Evolutionary conservation across 2,888 invertebrate species (phyloP).

Genomic region (Dromius quadrimaculatus): DNA sequence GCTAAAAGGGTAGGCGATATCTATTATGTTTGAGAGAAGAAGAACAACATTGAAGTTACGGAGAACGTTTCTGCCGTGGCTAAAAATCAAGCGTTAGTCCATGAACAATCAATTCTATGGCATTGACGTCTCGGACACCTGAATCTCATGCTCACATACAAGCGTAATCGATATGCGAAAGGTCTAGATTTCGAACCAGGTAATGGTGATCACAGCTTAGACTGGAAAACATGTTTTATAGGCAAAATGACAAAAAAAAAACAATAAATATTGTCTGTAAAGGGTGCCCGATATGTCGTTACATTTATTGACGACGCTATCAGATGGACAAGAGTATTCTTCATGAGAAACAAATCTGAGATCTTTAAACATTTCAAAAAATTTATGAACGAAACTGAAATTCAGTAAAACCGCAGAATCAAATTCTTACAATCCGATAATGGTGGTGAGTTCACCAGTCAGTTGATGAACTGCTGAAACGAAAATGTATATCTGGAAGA

Average conservation of each 20-base stretch:
- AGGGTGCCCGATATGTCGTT: constrained; percentile 36
- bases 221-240: not conserved
- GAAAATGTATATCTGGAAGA: constrained; percentile 54
- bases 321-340: constrained; percentile 55
- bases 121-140: constrained; percentile 1
- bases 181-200: not conserved
- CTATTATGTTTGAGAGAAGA: not conserved
- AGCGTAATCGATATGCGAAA: not conserved
- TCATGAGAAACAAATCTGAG: constrained; percentile 52
- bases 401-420: constrained; percentile 37
- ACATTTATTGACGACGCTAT: constrained; percentile 57
- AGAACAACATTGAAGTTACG: too few species aligned
- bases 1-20: not conserved
- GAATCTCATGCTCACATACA: not conserved
- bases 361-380: constrained; percentile 53
- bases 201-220: not conserved
- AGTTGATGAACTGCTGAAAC: constrained; percentile 50
- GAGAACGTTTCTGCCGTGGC: too few species aligned
- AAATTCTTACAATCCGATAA: constrained; percentile 55
- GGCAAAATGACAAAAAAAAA: not conserved
- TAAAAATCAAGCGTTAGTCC: too few species aligned
- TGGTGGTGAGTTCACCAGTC: constrained; percentile 52
- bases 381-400: constrained; percentile 36
- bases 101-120: not conserved
- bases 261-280: constrained; percentile 49